Percentiles rank a stretch among this genome's conserved stretches.
These are phyloP conservation scores for Polypedilum vanderplanki DNA, from an alignment of 1,140 invertebrate species.

Conservation along the genomic window DNA sequence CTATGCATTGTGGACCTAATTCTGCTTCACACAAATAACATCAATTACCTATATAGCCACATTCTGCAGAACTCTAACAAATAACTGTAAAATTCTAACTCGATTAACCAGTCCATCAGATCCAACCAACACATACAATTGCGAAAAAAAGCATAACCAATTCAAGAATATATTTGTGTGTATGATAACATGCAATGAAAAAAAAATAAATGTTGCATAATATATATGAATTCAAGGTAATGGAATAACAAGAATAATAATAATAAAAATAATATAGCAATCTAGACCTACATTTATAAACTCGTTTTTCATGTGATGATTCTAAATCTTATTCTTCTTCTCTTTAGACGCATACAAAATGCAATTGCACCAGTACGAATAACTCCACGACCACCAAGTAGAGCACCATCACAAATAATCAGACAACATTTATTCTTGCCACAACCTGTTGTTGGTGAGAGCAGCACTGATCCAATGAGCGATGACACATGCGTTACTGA, in stretches of 20 bases:
- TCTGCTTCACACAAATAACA: not conserved
- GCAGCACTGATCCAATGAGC: not conserved
- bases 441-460: not conserved
- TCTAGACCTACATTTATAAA: not conserved
- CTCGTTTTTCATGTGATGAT: not conserved
- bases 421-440: not conserved
- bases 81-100: constrained; percentile 29
- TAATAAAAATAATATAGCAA: not conserved
- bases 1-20: too few relatives aligned
- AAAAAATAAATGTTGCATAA: not conserved
- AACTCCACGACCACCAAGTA: not conserved
- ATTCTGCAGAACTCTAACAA: constrained; percentile 29
- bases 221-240: not conserved
- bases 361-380: constrained; percentile 6
- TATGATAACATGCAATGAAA: not conserved
- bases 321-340: not conserved
- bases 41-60: not conserved
- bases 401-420: not conserved
- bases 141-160: too few relatives aligned
- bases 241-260: constrained; percentile 5
- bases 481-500: constrained; percentile 5
- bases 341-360: constrained; percentile 23
- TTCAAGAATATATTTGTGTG: not conserved
- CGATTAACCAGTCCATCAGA: constrained; percentile 21
- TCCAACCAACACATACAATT: too few relatives aligned